These are phyloP conservation scores for Nowickia ferox DNA, from an alignment of 2,888 invertebrate species.

Conservation along the genomic window DNA sequence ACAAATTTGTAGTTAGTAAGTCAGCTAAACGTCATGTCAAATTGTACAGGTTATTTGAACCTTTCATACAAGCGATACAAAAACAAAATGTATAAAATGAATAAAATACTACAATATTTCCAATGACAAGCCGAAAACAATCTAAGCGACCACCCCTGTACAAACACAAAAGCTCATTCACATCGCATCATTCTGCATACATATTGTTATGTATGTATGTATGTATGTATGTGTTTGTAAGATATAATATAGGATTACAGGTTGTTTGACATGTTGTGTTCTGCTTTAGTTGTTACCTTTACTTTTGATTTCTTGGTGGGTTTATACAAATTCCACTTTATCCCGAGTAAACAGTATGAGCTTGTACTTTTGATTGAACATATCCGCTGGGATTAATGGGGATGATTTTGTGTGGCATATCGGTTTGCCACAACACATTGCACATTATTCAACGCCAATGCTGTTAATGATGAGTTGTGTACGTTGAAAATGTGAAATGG, in stretches of 20 bases:
- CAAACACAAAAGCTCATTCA: slow-evolving; percentile 32
- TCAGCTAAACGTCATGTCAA: slow-evolving; percentile 73
- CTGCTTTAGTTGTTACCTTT: slow-evolving; percentile 62
- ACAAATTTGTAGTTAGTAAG: slow-evolving; percentile 56
- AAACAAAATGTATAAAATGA: slow-evolving; percentile 74
- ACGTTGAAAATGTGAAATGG: slow-evolving; percentile 28
- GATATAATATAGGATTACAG: slow-evolving; percentile 44
- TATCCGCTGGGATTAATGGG: slow-evolving; percentile 81
- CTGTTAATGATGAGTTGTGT: slow-evolving; percentile 58
- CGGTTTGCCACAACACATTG: slow-evolving; percentile 51
- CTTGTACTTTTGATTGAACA: slow-evolving; percentile 81
- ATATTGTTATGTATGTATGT: background rate
- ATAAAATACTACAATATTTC: slow-evolving; percentile 78
- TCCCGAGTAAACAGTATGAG: slow-evolving; percentile 37
- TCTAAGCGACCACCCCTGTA: slow-evolving; percentile 71
- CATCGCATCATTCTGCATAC: background rate
- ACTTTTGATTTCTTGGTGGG: slow-evolving; percentile 76
- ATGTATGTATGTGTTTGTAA: background rate
- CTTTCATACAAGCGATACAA: slow-evolving; percentile 55
- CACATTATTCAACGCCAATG: slow-evolving; percentile 1
- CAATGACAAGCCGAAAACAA: slow-evolving; percentile 74
- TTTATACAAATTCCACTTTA: slow-evolving; percentile 49
- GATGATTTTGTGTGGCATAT: slow-evolving; percentile 74
- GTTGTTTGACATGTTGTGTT: slow-evolving; percentile 62
- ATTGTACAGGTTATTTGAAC: slow-evolving; percentile 73